Base-by-base conservation (phyloP, 1,140 invertebrate species). In the Euura saliciscinereae region DNA sequence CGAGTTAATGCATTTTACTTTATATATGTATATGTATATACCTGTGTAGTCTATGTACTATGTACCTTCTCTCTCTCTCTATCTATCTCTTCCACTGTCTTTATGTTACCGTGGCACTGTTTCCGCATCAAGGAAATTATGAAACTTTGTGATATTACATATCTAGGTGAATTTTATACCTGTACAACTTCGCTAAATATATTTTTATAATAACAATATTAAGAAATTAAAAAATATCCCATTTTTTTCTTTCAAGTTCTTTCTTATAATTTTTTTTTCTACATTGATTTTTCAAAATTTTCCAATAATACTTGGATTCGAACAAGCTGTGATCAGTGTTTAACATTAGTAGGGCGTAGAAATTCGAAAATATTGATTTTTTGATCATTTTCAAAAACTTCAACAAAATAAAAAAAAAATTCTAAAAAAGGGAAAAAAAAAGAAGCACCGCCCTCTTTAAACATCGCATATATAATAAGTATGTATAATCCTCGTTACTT, bases 121-220 rank as follows among this genome's bases (percentile, higher is more conserved):
- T 59, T 59, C n/a, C 51, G n/a, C 51, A 59, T 59, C 51, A 59
- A 59, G 51, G n/a, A 59, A 59, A 59, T 59, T 59, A 59, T 59
- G 51, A 59, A 59, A 59, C 51, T 59, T 59, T n/a, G 51, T n/a
- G 8, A n/a, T 59, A n/a, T 8, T n/a, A n/a, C n/a, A 8, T 8
- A n/a, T 59, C n/a, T 8, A 59, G 51, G 8, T 59, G 51, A 10
- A 8, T 59, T 8, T 10, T n/a, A 8, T 59, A 10, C n/a, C n/a
- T n/a, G n/a, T n/a, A n/a, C n/a, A n/a, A 59, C 51, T 10, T n/a
- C n/a, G 51, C n/a, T 2, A 8, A 2, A 10, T 4, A 2, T 59
- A 59, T 11, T 51, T 6, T 51, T 11, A 7, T 11, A 7, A 51
- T n/a, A 5, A 59, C 3, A 59, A 2, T 10, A 8, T 59, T n/a